Base-by-base conservation (phyloP, 2,113 vertebrate species). In the Hemicordylus capensis region DNA sequence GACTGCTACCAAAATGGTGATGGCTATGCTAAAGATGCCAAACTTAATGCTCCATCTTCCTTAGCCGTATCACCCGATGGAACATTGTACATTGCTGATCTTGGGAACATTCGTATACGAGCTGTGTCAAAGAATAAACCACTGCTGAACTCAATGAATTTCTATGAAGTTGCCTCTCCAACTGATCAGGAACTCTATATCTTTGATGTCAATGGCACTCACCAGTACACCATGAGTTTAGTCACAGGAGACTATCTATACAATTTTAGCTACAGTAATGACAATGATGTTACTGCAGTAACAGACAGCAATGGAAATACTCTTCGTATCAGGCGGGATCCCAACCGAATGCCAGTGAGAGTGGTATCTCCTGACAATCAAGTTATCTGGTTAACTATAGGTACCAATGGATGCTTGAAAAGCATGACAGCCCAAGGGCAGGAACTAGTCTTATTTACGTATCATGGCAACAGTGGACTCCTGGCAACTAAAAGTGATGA, bases 291-390 rank as follows among this genome's bases (percentile, higher is more conserved):
- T 46, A 99, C 98, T 0, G 98, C 98, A 0, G 97, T 98, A 15
- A 99, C 98, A 0, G 98, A 99, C 89, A 98, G 98, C 95, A 98
- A 97, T 0, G 98, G 98, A 64, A 99, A 99, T 81, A 99, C 98
- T 0, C 96, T 99, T 14, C 96, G 98, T 1, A 98, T 99, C 80
- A 94, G 98, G 1, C 94, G 98, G 4, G 99, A 99, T 90, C 96
- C 98, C 5, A 99, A 97, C 90, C 96, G 98, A 6, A 97, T 98
- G 96, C 98, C 99, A 0, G 98, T 99, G 1, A 97, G 99, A 1
- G 97, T 99, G 64, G 98, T 99, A 1, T 98, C 98, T 31, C 98
- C 98, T 0, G 98, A 99, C 87, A 99, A 99, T 95, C 99, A 99
- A 83, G 98, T 99, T 88, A 99, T 99, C 89, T 99, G 98, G 98